Evolutionary conservation across 2,888 invertebrate genomes (phyloP), one percentile per base, ranked within the genome.

Genomic region (Drosophila nr. medialis): DNA sequence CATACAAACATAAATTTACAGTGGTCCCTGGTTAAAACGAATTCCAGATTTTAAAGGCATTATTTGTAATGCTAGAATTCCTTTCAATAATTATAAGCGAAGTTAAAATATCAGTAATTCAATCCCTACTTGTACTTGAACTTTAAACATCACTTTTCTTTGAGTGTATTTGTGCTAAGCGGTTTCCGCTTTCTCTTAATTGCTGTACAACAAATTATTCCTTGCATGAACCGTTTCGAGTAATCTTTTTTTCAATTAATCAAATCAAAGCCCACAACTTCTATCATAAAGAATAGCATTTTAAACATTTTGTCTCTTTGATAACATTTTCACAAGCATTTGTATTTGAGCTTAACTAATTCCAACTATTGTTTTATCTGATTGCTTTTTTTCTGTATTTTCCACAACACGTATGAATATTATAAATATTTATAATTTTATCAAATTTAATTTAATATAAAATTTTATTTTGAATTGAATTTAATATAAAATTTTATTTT

Each of bases 1-100:
- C 49, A 45, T 15, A n/a, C 38, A 34, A 50, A 55, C 58, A 53
- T 32, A 54, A 34, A 72, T 8, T 15, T 24, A 53, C 34, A 50
- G 29, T 40, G 11, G 27, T 15, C n/a, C n/a, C n/a, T 40, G 4
- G 2, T 1, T 40, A 29, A 15, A 29, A 15, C 18, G 13, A 40
- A n/a, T 50, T 27, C 3, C 18, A 27, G 4, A 18, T n/a, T 29
- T 29, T 29, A 18, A 18, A 50, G 5, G 18, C 29, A 29, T 29
- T 6, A 50, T 29, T 15, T 58, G 15, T 6, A 24, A 24, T 15
- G 7, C 15, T 15, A 5, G 21, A 42, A 15, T 21, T 45, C 45
- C 4, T 7, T 45, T 21, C 4, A 7, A 15, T 45, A 45, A 45
- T 2, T 45, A 21, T 7, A 15, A 21, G 45, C 7, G 21, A 13